Base-by-base conservation (phyloP, 2,113 vertebrate genomes). In the Carettochelys insculpta region DNA sequence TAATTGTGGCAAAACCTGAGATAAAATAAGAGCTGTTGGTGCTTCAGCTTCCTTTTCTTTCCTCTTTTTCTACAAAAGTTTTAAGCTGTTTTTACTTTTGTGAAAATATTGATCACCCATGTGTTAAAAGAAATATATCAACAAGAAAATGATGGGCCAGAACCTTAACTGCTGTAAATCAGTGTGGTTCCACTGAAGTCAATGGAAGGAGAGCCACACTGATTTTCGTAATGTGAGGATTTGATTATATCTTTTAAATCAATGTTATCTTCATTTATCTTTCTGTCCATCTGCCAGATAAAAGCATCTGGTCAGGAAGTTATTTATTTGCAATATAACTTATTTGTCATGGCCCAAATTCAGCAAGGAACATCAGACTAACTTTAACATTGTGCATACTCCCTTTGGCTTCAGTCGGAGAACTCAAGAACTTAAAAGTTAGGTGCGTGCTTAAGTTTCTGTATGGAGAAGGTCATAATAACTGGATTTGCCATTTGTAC, bases 21-120 rank as follows among this genome's bases (percentile, higher is more conserved):
- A 95, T 96, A 92, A 95, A 97, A 96, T 96, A 97, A 94, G 94
- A 89, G 91, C 92, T 87, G 92, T 85, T 93, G 86, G 58, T 73
- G 87, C 97, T 96, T 96, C 93, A 95, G 95, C 92, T 97, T 97
- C 95, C 95, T 96, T 95, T 94, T 95, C 95, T 97, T 97, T 94
- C 94, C 92, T 96, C 90, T 95, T 95, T 71, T 56, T 31, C 80
- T 87, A 85, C 85, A 96, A 96, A 90, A 6, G 65, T 95, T 97
- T 97, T 95, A 97, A 96, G 95, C 85, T 0, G n/a, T 77, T 96
- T 95, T 96, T 96, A 94, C 95, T 89, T 96, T 92, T 96, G 92
- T 92, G 93, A 88, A 92, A 93, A 77, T 85, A 88, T 86, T 96
- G 24, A 76, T 47, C 51, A 83, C 88, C 25, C 92, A 92, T 90